A percentile compares a stretch with the other conserved stretches of the same genome.
phyloP scores from a whole-genome alignment of 2,888 invertebrate genomes.

The Selenia dentaria region DNA sequence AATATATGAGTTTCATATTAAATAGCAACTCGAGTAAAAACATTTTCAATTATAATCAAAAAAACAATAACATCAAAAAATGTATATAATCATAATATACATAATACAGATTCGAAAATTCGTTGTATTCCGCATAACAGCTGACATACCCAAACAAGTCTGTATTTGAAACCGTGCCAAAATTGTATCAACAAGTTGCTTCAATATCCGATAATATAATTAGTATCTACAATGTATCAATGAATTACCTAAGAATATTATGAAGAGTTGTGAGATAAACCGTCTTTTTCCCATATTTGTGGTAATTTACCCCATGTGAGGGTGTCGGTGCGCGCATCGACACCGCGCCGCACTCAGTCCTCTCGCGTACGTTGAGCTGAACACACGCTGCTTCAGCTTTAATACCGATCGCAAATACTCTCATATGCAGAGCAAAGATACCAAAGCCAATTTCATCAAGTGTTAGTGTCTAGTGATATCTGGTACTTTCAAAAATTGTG shows the following conservation, averaged over 20 bases:
- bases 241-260: neutral
- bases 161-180: constrained; percentile 30
- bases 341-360: constrained; percentile 50
- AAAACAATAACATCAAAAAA: too few species aligned
- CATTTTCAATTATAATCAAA: too few species aligned
- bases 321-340: constrained; percentile 49
- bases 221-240: neutral
- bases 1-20: too few species aligned
- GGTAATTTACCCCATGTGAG: constrained; percentile 52
- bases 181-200: constrained; percentile 32
- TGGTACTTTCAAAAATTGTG: constrained; percentile 6
- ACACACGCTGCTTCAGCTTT: constrained; percentile 37
- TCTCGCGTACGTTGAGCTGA: constrained; percentile 45
- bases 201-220: neutral
- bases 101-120: too few species aligned
- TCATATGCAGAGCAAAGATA: constrained; percentile 35
- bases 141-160: constrained; percentile 16
- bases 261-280: neutral
- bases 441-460: constrained; percentile 25
- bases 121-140: constrained; percentile 4
- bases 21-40: too few species aligned
- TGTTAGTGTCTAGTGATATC: constrained; percentile 38
- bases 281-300: constrained; percentile 43
- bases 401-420: constrained; percentile 42
- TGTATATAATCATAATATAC: too few species aligned